Conservation (phyloP, 2,888 invertebrate genomes). For the Morinoia aosen region DNA sequence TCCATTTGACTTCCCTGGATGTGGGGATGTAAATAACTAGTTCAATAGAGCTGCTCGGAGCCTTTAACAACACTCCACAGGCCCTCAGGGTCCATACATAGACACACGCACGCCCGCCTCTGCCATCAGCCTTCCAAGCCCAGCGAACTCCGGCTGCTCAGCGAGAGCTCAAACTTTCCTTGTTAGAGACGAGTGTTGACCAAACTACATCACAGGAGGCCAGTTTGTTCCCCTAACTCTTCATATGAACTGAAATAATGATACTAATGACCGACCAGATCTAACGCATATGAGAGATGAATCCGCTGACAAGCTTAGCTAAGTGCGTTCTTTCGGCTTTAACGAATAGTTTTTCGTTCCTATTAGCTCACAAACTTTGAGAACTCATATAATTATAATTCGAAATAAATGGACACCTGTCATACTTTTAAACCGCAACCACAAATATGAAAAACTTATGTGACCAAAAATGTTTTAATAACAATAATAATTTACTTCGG, state of each 20-base stretch:
- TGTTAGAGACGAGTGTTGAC: conserved; percentile 15
- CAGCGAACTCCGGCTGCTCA: neutral
- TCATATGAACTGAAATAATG: neutral
- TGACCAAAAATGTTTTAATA: neutral
- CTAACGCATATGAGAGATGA: neutral
- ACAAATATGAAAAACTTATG: neutral
- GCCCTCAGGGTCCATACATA: neutral
- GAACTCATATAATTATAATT: neutral
- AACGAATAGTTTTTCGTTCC: neutral
- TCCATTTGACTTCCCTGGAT: too few relatives aligned
- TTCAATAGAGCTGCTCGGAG: neutral
- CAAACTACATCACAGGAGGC: neutral
- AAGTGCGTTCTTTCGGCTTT: neutral
- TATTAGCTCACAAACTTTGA: neutral
- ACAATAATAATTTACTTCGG: neutral
- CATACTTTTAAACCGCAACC: neutral
- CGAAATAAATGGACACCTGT: neutral
- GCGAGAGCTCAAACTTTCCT: neutral
- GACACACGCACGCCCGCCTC: neutral
- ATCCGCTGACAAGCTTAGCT: neutral
- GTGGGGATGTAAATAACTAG: neutral
- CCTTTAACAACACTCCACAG: neutral
- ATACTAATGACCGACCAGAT: neutral
- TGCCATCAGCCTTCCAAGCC: neutral
- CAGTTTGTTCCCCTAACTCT: conserved; percentile 1